A percentile compares a stretch with the other conserved stretches of the same genome.
phyloP scores from a whole-genome alignment of 2,888 invertebrate species.

The Chymomyza procnemis region DNA sequence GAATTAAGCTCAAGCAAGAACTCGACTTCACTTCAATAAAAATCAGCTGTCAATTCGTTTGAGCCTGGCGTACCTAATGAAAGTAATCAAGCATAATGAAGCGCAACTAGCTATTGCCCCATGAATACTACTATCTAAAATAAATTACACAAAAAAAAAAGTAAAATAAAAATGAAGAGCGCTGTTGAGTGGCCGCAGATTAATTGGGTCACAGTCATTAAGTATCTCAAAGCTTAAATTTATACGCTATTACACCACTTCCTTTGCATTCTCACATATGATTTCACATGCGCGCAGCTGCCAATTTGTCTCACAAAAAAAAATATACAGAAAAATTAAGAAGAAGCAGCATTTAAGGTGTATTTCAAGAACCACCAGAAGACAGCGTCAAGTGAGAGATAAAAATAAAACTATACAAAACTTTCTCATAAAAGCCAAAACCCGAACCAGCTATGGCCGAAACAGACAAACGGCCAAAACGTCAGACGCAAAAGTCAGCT shows the following conservation, averaged over 20 bases:
- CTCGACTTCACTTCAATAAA: too few species aligned
- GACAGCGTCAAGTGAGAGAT: slow-evolving; percentile 36
- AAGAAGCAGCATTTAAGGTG: slow-evolving; percentile 5
- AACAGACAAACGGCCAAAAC: slow-evolving; percentile 50
- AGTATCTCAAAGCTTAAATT: slow-evolving; percentile 51
- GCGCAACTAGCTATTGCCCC: slow-evolving; percentile 6
- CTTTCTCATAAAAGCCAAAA: slow-evolving; percentile 51
- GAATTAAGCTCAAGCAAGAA: background rate
- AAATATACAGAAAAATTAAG: slow-evolving; percentile 20
- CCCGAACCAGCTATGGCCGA: slow-evolving; percentile 31
- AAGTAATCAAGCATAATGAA: slow-evolving; percentile 69
- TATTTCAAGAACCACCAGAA: slow-evolving; percentile 12
- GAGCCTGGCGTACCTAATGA: slow-evolving; percentile 52
- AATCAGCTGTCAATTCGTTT: background rate
- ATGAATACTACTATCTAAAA: background rate
- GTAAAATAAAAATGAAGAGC: background rate
- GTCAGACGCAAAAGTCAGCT: slow-evolving; percentile 32
- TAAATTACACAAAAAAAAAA: background rate
- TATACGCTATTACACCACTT: slow-evolving; percentile 69
- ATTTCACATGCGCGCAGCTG: slow-evolving; percentile 41
- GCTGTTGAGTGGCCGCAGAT: slow-evolving; percentile 20
- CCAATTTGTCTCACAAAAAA: slow-evolving; percentile 57
- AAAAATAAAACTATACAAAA: slow-evolving; percentile 52
- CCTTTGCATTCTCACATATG: slow-evolving; percentile 36
- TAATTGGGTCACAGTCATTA: slow-evolving; percentile 71